phyloP scores from a whole-genome alignment of 2,888 invertebrate species.

The Melinopterus prodromus region DNA sequence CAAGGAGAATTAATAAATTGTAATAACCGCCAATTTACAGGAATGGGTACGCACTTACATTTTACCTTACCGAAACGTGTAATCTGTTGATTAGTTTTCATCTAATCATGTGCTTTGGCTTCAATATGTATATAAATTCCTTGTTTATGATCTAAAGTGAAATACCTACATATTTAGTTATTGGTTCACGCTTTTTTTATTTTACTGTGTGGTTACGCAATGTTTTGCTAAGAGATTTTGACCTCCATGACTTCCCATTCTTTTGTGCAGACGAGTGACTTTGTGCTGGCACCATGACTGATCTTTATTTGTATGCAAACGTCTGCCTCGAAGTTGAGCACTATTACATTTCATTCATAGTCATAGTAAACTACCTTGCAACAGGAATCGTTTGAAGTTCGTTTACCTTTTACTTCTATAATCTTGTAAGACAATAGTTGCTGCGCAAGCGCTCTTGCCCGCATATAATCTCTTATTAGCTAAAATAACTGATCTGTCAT shows the following conservation, averaged over 20 bases:
- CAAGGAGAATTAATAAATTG: conserved; percentile 18
- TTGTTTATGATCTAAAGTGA: background rate
- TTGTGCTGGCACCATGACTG: conserved; percentile 16
- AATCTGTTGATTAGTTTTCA: conserved; percentile 19
- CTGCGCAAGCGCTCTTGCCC: background rate
- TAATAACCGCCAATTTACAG: conserved; percentile 19
- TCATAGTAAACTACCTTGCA: conserved; percentile 14
- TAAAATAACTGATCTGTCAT: background rate
- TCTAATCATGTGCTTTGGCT: conserved; percentile 10
- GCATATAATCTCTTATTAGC: background rate
- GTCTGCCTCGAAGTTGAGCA: conserved; percentile 20
- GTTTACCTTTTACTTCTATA: conserved; percentile 19
- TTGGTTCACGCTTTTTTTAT: background rate
- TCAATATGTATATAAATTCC: background rate
- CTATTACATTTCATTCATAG: conserved; percentile 19
- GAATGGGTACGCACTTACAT: background rate
- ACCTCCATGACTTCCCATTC: background rate
- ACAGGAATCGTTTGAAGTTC: conserved; percentile 18
- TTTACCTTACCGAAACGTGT: conserved; percentile 6
- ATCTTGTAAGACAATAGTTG: background rate
- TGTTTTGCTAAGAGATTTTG: background rate
- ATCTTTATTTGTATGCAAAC: conserved; percentile 25
- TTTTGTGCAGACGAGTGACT: conserved; percentile 7
- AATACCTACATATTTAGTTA: background rate
- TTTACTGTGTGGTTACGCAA: background rate